Percentiles rank a stretch among this genome's conserved stretches.
phyloP scores from a whole-genome alignment of 2,797 vertebrate species.

The Mormyrops attenuatus region DNA sequence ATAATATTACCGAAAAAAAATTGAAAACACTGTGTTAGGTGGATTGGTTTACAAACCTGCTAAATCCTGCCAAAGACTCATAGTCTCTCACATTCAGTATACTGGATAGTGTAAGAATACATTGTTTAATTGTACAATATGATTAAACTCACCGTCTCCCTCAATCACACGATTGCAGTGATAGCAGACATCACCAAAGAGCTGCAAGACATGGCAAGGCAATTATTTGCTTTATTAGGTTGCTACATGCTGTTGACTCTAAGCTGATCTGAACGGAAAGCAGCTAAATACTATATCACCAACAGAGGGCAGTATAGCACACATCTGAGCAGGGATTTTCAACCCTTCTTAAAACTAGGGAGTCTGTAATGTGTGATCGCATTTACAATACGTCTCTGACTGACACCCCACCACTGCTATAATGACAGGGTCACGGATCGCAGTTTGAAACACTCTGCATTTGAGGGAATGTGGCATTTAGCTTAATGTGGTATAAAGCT shows the following conservation, averaged over 20 bases:
- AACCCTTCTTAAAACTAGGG: not conserved
- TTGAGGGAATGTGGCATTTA: not conserved
- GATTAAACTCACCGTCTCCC: conserved; percentile 76
- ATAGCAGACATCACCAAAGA: conserved; percentile 95
- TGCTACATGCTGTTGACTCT: not conserved
- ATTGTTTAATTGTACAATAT: not conserved
- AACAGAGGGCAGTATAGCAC: not conserved
- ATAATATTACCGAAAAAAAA: not conserved
- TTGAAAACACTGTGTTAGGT: not conserved
- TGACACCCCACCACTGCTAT: not conserved
- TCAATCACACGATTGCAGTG: conserved; percentile 96
- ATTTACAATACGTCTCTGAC: not conserved
- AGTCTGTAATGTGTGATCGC: not conserved
- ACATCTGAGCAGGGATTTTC: not conserved
- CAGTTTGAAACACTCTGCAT: not conserved
- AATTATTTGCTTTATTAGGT: not conserved
- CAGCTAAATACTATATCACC: not conserved
- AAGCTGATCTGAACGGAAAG: not conserved
- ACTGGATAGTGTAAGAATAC: not conserved
- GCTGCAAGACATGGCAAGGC: conserved; percentile 55
- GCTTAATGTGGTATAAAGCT: not conserved
- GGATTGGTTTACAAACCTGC: not conserved
- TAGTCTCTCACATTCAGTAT: not conserved
- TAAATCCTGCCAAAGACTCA: not conserved
- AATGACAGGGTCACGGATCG: not conserved